Percentiles rank a stretch among this genome's conserved stretches.
phyloP scores from a whole-genome alignment of 1,140 invertebrate species.

The Penaeus japonicus region DNA sequence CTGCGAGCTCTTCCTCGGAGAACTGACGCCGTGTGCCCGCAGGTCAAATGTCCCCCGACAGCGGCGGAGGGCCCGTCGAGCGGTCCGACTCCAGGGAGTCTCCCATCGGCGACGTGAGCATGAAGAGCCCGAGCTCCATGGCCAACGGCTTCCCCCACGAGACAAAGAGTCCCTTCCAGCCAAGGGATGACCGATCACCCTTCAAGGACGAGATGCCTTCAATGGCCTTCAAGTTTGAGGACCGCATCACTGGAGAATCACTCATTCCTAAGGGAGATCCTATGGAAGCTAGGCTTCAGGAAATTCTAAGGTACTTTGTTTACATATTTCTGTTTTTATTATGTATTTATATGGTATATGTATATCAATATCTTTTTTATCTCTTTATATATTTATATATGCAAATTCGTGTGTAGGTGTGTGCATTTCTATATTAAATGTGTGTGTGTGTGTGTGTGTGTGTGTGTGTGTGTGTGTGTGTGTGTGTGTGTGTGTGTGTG shows the following conservation, averaged over 20 bases:
- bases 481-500: background rate
- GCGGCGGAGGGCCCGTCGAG: constrained; percentile 42
- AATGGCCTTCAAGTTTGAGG: constrained; percentile 60
- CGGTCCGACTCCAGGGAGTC: constrained; percentile 58
- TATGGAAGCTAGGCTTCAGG: constrained; percentile 89
- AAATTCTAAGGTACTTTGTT: constrained; percentile 83
- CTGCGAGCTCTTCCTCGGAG: too few species aligned
- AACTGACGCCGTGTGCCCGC: background rate
- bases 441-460: background rate
- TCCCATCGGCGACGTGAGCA: constrained; percentile 62
- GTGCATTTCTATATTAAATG: background rate
- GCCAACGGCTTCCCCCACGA: constrained; percentile 69
- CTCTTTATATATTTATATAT: too few species aligned
- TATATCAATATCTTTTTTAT: too few species aligned
- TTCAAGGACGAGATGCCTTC: constrained; percentile 71
- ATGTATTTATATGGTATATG: too few species aligned
- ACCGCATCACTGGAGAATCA: constrained; percentile 72
- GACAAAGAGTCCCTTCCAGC: constrained; percentile 57
- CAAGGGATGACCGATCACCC: constrained; percentile 72
- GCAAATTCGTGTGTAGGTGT: too few species aligned
- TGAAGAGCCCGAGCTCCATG: constrained; percentile 79
- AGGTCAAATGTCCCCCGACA: constrained; percentile 56
- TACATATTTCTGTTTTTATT: constrained; percentile 74
- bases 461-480: background rate
- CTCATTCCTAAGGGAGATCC: constrained; percentile 90